Conservation (phyloP, 2,797 vertebrate species). For the Bradypodion ventrale region DNA sequence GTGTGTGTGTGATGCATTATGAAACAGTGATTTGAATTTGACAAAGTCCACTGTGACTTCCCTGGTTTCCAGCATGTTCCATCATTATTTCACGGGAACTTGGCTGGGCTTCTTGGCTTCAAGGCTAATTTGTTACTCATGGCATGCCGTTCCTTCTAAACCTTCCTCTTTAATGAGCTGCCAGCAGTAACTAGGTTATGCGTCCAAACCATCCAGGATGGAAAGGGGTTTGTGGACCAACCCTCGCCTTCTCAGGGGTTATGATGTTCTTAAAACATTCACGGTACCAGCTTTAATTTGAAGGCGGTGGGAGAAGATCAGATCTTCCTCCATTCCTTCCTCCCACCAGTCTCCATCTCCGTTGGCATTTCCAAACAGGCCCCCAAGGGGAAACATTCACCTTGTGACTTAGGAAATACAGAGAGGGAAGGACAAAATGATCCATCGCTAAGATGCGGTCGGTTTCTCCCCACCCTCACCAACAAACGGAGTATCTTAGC, state of each 20-base stretch:
- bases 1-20: rapidly evolving
- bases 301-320: neutral
- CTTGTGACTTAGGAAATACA: conserved; percentile 5
- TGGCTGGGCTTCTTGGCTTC: rapidly evolving
- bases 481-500: conserved; percentile 37
- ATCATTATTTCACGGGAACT: neutral
- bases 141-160: neutral
- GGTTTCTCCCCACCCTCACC: neutral
- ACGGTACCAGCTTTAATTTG: neutral
- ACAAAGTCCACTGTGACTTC: neutral
- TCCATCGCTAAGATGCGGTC: conserved; percentile 10
- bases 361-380: neutral
- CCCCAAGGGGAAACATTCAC: neutral
- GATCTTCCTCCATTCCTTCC: rapidly evolving
- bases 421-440: conserved; percentile 49
- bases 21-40: neutral
- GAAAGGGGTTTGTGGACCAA: rapidly evolving
- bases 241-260: neutral
- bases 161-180: rapidly evolving
- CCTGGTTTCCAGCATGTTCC: neutral
- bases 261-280: neutral
- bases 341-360: neutral
- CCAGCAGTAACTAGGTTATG: rapidly evolving
- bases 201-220: neutral
- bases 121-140: rapidly evolving